Base-by-base conservation (phyloP, 2,113 vertebrate species). In the Caloenas nicobarica region DNA sequence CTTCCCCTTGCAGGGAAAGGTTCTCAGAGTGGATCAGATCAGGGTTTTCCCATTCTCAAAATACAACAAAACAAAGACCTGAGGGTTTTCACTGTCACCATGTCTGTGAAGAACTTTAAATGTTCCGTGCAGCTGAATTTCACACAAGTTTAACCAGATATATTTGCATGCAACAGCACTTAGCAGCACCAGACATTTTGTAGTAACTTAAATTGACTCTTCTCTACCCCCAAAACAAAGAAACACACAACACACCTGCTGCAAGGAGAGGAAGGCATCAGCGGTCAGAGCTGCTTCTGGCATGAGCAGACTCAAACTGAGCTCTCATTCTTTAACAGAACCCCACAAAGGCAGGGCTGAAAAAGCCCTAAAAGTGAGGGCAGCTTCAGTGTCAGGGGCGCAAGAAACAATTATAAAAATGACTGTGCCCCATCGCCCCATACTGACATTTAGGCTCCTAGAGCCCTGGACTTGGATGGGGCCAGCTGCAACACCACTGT, bases 301-400 rank as follows among this genome's bases (percentile, higher is more conserved):
- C 40, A 17, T 5, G 13, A 70, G 69, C 33, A 57, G 64, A 17
- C 36, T 81, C 34, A 62, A 56, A 62, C 6, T n/a, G 33, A 44
- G 24, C 50, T 36, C 28, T 76, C 7, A 7, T 22, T 50, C 34
- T 42, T 64, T 26, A 24, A 16, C 1, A 0, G 42, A 64, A 64
- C 33, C 38, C 24, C 12, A 14, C 42, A 38, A 9, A 87, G 42
- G 22, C 0, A 0, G 23, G 31, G 6, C 26, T 50, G 25, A 34
- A 87, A 36, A 23, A 26, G 10, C 36, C 62, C 13, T 57, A 12
- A 17, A 50, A 64, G 23, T 2, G 2, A 76, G 38, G 31, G 22
- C 61, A 81, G 69, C 34, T 23, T 36, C 62, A 3, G 2, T 16
- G 29, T 9, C 24, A 72, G 25, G 11, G 11, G 11, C 0, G 0